Base-by-base conservation (phyloP, 2,797 vertebrate genomes). In the Notoglanidium macrostoma region DNA sequence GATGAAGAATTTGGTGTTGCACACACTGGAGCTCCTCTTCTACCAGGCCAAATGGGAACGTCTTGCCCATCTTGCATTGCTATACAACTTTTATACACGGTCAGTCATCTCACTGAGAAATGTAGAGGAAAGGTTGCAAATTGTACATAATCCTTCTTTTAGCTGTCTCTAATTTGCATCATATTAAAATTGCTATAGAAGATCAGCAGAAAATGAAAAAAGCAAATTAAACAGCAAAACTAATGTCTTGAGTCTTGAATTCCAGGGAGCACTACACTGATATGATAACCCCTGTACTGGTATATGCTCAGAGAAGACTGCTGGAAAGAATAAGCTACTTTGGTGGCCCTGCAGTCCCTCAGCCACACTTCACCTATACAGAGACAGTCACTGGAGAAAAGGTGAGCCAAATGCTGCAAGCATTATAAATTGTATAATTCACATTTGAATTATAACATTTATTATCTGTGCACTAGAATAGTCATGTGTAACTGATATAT, bases 251-350 rank as follows among this genome's bases (percentile, higher is more conserved):
- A 40, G 77, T 35, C 21, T 9, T 78, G 51, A 59, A 15, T 90
- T 83, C 46, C 83, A 99, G 98, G 90, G 97, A 98, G 90, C 95
- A 95, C 51, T 98, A 97, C 63, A 93, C 95, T 82, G 94, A 96
- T 83, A 94, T 96, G 87, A 91, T 98, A 89, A 96, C 94, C 57
- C 97, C 98, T 0, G 81, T 99, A 40, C 89, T 99, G 85, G 94
- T 98, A n/a, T 95, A 96, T 0, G 97, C 98, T 80, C 98, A 99
- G 93, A 97, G 95, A 89, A 97, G 94, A 89, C 93, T 99, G 32
- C 91, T 96, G 85, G 92, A 96, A 90, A 97, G 95, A 90, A 95
- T 97, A n/a, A 46, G 84, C 46, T 87, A 89, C 9, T 92, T 92
- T 40, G 88, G 91, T 55, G 96, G 94, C 10, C 94, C 95, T 12